Percentiles rank a stretch among this genome's conserved stretches.
Conservation (phyloP, 2,797 vertebrate genomes). For the Lacerta bilineata region DNA sequence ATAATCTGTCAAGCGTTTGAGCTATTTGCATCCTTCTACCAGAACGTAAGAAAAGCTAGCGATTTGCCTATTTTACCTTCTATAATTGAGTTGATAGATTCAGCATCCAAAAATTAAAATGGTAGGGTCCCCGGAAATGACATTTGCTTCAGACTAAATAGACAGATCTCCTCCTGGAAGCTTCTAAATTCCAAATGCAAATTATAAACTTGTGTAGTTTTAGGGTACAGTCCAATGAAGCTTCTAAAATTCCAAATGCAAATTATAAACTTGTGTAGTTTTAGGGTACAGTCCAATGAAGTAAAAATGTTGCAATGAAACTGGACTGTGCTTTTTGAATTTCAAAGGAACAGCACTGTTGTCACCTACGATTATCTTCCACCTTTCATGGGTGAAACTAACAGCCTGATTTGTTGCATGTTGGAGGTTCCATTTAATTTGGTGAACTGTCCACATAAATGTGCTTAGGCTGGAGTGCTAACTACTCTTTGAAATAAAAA, state of each 20-base stretch:
- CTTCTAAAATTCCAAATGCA: fast-evolving
- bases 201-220: conserved; percentile 11
- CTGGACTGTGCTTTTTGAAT: neutral
- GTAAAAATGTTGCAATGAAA: neutral
- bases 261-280: conserved; percentile 10
- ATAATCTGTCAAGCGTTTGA: conserved; percentile 7
- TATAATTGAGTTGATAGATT: neutral
- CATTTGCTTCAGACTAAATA: neutral
- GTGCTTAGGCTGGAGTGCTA: neutral
- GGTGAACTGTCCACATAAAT: neutral
- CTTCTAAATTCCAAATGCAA: fast-evolving
- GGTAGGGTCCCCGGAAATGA: conserved; percentile 10
- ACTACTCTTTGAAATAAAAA: neutral
- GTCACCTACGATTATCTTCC: neutral
- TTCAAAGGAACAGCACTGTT: conserved; percentile 1
- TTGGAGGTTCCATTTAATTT: conserved; percentile 1
- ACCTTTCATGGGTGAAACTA: neutral
- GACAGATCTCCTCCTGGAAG: neutral
- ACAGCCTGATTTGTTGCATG: neutral
- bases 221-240: neutral
- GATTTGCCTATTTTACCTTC: neutral
- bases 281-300: neutral
- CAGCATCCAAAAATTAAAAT: conserved; percentile 19
- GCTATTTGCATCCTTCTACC: neutral
- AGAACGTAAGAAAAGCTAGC: neutral